Percentiles rank a stretch among this genome's conserved stretches.
Conservation (phyloP, 2,888 invertebrate species). For the Xestia xanthographa region DNA sequence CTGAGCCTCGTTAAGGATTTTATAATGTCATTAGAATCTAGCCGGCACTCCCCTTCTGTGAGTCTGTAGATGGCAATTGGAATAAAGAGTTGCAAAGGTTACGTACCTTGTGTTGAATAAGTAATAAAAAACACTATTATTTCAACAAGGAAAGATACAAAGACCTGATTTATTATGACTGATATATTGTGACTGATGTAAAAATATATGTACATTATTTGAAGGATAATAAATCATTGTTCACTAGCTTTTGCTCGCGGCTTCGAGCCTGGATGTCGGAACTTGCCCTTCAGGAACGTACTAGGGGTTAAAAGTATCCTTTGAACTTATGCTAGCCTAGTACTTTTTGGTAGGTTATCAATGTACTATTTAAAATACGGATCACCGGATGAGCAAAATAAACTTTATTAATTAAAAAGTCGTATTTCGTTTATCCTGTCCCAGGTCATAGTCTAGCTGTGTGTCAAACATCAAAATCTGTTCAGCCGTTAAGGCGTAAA, state of each 20-base stretch:
- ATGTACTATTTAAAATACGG: too few relatives aligned
- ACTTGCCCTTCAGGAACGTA: not conserved
- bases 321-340: too few relatives aligned
- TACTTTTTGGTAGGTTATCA: too few relatives aligned
- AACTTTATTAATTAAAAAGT: too few relatives aligned
- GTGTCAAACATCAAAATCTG: not conserved
- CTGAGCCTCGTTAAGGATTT: slow-evolving; percentile 44
- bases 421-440: not conserved
- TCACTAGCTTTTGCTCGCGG: not conserved
- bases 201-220: not conserved
- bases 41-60: slow-evolving; percentile 40
- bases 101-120: slow-evolving; percentile 34
- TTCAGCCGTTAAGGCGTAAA: not conserved
- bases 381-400: too few relatives aligned
- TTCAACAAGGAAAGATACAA: slow-evolving; percentile 27
- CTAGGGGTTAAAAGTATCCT: not conserved
- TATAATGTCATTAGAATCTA: slow-evolving; percentile 32
- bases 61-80: slow-evolving; percentile 14
- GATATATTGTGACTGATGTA: not conserved
- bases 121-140: slow-evolving; percentile 41
- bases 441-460: not conserved
- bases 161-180: not conserved
- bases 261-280: not conserved
- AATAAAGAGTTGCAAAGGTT: slow-evolving; percentile 54
- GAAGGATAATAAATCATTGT: slow-evolving; percentile 15